Conservation (phyloP, 2,797 vertebrate species). For the Craterocephalus amniculus region DNA sequence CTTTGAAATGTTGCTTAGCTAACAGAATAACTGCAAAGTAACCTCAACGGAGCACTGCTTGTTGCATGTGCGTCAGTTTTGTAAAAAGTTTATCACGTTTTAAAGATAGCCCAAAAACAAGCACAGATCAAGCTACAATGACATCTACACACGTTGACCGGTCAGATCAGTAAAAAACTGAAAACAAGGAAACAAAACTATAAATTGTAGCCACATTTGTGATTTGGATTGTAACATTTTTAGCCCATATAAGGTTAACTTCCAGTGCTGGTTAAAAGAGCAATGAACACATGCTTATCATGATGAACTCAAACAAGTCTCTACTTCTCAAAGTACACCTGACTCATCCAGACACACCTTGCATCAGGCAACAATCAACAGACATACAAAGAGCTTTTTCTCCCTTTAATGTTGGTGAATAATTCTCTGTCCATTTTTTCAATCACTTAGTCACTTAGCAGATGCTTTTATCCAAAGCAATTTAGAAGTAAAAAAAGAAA, state of each 20-base stretch:
- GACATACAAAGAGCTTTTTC: background rate
- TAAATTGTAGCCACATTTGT: background rate
- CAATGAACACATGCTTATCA: constrained; percentile 43
- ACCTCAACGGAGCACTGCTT: constrained; percentile 14
- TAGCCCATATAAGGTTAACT: background rate
- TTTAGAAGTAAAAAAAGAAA: background rate
- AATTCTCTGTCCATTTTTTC: constrained; percentile 32
- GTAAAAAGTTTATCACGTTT: constrained; percentile 24
- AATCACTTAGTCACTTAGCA: background rate
- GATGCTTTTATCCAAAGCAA: background rate
- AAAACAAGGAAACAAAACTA: no score
- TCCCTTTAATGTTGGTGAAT: constrained; percentile 37
- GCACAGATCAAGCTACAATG: constrained; percentile 2
- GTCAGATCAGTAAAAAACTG: background rate
- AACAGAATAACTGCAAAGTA: constrained; percentile 20
- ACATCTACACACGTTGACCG: background rate
- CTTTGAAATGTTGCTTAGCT: constrained; percentile 12
- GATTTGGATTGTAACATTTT: background rate
- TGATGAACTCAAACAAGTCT: constrained; percentile 6
- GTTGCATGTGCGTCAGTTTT: constrained; percentile 38
- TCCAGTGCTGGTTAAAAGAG: background rate
- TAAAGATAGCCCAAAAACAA: constrained; percentile 15
- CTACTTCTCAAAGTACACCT: constrained; percentile 33
- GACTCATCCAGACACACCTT: constrained; percentile 50
- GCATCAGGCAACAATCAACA: constrained; percentile 1